phyloP scores from a whole-genome alignment of 2,113 vertebrate genomes.

The Cercopithecus mona region DNA sequence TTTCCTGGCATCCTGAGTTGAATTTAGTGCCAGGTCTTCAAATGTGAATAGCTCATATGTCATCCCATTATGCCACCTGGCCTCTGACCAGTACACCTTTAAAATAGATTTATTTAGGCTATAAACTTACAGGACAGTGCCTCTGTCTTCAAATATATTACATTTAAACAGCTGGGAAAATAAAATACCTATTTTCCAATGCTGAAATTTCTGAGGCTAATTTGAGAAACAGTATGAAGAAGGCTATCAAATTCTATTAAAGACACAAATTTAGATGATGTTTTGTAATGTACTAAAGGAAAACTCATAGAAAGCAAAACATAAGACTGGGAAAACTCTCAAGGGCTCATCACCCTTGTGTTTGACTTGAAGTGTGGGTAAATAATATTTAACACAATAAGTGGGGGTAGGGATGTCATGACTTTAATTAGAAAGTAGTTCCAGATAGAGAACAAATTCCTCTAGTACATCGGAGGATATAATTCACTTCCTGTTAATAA shows the following conservation, averaged over 20 bases:
- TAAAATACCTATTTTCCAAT: conserved; percentile 63
- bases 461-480: neutral
- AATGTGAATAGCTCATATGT: conserved; percentile 73
- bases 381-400: neutral
- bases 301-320: neutral
- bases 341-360: neutral
- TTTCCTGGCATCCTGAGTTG: conserved; percentile 67
- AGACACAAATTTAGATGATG: conserved; percentile 26
- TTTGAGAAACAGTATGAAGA: conserved; percentile 41
- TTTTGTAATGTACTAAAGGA: conserved; percentile 26
- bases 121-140: conserved; percentile 71
- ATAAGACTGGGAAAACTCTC: neutral
- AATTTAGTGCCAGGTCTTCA: conserved; percentile 67
- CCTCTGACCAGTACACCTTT: conserved; percentile 67
- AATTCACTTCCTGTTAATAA: neutral
- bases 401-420: neutral
- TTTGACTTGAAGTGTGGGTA: neutral
- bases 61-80: conserved; percentile 76
- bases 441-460: neutral
- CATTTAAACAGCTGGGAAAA: conserved; percentile 73
- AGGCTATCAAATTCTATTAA: conserved; percentile 50
- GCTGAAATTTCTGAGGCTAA: conserved; percentile 52
- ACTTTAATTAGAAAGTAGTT: neutral
- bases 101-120: conserved; percentile 78
- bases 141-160: conserved; percentile 70